These are phyloP conservation scores for Psophia crepitans DNA, from an alignment of 2,113 vertebrate genomes.

Conservation along the genomic window DNA sequence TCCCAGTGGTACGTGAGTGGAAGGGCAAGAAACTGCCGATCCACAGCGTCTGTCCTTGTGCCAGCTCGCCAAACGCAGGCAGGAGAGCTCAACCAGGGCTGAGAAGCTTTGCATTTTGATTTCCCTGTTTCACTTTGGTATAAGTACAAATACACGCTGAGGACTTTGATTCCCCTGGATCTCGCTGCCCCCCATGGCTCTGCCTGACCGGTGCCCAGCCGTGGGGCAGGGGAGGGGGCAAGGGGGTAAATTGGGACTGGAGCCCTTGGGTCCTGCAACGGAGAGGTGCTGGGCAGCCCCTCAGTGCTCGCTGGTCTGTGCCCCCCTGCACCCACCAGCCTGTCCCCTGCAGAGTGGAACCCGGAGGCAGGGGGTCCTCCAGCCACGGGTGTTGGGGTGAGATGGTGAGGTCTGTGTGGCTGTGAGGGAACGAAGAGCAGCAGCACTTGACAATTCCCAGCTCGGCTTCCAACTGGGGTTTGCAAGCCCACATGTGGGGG, in stretches of 20 bases:
- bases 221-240: not conserved
- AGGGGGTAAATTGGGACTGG: not conserved
- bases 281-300: not conserved
- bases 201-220: not conserved
- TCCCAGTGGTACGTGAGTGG: not conserved
- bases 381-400: accelerated
- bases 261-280: not conserved
- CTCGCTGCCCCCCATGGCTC: not conserved
- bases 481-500: not conserved
- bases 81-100: not conserved
- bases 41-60: not conserved
- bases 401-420: not conserved
- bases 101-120: not conserved
- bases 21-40: not conserved
- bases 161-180: not conserved
- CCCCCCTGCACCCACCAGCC: not conserved
- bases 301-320: not conserved
- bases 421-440: not conserved
- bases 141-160: not conserved
- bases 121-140: not conserved
- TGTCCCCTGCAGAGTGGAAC: not conserved
- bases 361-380: not conserved
- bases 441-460: not conserved
- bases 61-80: accelerated
- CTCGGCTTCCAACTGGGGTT: not conserved